Evolutionary conservation across 2,797 vertebrate genomes (phyloP).

Genomic region (Argentina silus): DNA sequence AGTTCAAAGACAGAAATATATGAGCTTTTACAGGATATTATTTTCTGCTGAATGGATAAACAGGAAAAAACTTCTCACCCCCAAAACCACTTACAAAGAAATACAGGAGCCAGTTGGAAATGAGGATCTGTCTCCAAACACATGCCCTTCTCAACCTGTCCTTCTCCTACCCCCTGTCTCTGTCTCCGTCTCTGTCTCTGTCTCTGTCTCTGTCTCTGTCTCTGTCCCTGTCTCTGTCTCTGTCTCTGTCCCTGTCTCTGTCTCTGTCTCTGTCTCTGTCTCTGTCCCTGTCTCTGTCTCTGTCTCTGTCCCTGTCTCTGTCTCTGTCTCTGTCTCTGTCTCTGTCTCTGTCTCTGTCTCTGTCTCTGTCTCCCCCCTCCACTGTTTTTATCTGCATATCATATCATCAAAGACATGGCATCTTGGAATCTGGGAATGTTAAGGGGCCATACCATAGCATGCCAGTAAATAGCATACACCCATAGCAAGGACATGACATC

Average conservation of each 20-base stretch:
- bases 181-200: not conserved
- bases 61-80: conserved; percentile 64
- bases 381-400: no score
- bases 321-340: not conserved
- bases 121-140: conserved; percentile 33
- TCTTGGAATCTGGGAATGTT: conserved; percentile 31
- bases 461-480: conserved; percentile 25
- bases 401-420: no score
- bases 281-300: no score
- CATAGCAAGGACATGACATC: conserved; percentile 33
- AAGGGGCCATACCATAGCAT: conserved; percentile 11
- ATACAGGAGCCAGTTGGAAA: conserved; percentile 62
- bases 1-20: conserved; percentile 71
- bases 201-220: no score
- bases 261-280: no score
- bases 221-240: no score
- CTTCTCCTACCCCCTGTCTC: conserved; percentile 4
- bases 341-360: conserved; percentile 4
- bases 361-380: conserved; percentile 17
- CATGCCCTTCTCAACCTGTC: conserved; percentile 37
- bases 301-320: no score
- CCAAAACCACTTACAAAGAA: conserved; percentile 53
- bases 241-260: no score
- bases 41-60: conserved; percentile 72
- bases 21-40: conserved; percentile 71